Evolutionary conservation across 2,888 invertebrate species (phyloP).

Genomic region (Pantelozetes paolii): DNA sequence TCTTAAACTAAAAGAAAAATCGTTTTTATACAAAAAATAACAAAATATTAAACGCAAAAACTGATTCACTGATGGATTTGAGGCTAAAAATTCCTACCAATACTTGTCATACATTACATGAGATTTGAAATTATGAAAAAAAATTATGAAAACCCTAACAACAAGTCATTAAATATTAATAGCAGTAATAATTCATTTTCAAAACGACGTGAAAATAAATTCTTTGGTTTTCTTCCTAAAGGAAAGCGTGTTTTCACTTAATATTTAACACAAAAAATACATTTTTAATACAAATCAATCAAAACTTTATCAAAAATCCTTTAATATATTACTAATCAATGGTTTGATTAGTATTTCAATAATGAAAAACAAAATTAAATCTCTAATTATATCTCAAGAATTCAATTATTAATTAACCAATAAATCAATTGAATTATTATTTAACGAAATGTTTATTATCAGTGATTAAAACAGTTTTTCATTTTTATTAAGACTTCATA

Average conservation of each 20-base stretch:
- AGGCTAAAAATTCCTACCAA: not conserved
- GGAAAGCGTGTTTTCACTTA: not conserved
- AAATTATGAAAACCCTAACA: not conserved
- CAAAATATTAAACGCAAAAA: too few species aligned
- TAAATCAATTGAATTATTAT: not conserved
- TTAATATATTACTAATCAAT: too few species aligned
- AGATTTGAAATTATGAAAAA: not conserved
- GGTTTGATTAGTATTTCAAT: too few species aligned
- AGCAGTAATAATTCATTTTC: not conserved
- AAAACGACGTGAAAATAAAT: slow-evolving; percentile 4
- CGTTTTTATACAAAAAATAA: too few species aligned
- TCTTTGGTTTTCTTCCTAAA: not conserved
- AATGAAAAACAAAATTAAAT: too few species aligned
- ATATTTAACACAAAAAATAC: too few species aligned
- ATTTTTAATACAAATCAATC: not conserved
- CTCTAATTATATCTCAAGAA: not conserved
- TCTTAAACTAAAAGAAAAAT: too few species aligned
- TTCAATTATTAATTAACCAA: not conserved
- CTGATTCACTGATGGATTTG: not conserved
- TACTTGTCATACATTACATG: not conserved
- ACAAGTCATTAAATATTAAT: slow-evolving; percentile 7
- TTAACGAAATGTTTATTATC: slow-evolving; percentile 14
- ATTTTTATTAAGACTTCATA: too few species aligned
- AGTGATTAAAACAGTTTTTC: too few species aligned
- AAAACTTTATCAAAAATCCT: slow-evolving; percentile 5